Base-by-base conservation (phyloP, 2,888 invertebrate species). In the Amiota mariae region DNA sequence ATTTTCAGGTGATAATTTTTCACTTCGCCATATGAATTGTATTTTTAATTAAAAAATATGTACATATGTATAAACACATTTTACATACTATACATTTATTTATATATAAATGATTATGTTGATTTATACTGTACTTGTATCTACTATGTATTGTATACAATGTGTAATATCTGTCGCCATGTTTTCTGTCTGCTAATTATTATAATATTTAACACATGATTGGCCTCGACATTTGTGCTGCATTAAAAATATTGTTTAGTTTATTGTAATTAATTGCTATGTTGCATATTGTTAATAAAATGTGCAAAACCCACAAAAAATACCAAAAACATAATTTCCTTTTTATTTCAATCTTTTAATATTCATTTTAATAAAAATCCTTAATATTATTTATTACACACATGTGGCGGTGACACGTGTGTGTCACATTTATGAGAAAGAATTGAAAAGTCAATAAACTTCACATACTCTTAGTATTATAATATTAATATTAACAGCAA, bases 1-100 rank as follows among this genome's bases (percentile, higher is more conserved):
- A 88, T 88, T 88, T 89, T 87, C 89, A 88, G 89, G 88, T 88
- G 89, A 87, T 88, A 88, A 88, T 89, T 88, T 89, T 80, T 88
- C 89, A 86, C 82, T 86, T 87, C 82, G 82, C 85, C 88, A 88
- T 87, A 87, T 88, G 87, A 87, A 87, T 75, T 87, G 87, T 82
- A 88, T 87, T 86, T 86, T 89, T 85, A 87, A 88, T 87, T 85
- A 84, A 86, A 80, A 87, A 84, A 87, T 88, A 87, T 87, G n/a
- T n/a, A n/a, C n/a, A n/a, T n/a, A n/a, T n/a, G n/a, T n/a, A n/a
- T n/a, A n/a, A n/a, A n/a, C n/a, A 73, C 18, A 48, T 66, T 47
- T 48, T 68, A 18, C 46, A 63, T 36, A 63, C 36, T 36, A 24
- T 63, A 36, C 13, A 51, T 51, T 80, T 78, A 73, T 24, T 2